Evolutionary conservation across 1,140 invertebrate genomes (phyloP).

Genomic region (Trinorchestia longiramus): DNA sequence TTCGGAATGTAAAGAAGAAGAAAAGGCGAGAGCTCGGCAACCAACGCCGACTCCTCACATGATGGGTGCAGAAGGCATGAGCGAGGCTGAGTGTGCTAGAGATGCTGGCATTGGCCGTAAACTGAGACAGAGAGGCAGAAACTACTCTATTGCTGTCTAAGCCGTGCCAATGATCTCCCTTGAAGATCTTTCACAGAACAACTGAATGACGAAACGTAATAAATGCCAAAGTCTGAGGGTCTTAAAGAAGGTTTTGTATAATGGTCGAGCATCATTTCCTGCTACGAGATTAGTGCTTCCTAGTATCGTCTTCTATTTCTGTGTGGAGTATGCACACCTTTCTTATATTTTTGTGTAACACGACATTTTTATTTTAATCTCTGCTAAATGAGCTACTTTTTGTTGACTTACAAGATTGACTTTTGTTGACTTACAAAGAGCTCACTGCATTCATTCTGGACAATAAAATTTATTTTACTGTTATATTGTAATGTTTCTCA

Average conservation of each 20-base stretch:
- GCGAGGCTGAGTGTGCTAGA: conserved; percentile 62
- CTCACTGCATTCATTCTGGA: not conserved
- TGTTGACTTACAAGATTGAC: not conserved
- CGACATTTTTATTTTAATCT: not conserved
- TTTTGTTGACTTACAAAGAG: not conserved
- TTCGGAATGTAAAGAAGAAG: conserved; percentile 61
- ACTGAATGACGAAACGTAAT: not conserved
- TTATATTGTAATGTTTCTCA: not conserved
- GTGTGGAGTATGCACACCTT: not conserved
- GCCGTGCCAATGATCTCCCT: not conserved
- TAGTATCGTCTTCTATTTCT: conserved; percentile 15
- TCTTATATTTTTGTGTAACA: not conserved
- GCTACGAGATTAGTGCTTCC: not conserved
- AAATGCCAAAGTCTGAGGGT: not conserved
- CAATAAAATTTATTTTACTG: not conserved
- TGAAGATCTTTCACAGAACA: not conserved
- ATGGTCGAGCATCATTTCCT: not conserved
- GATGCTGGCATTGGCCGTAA: conserved; percentile 57
- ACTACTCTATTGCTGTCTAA: conserved; percentile 64
- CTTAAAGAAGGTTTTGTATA: not conserved
- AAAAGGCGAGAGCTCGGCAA: conserved; percentile 58
- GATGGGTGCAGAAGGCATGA: conserved; percentile 60
- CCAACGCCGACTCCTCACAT: conserved; percentile 60
- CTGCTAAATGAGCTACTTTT: not conserved
- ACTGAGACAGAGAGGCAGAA: conserved; percentile 57